Evolutionary conservation across 2,113 vertebrate species (phyloP).

Genomic region (Gnathonemus echidnorhynchus): DNA sequence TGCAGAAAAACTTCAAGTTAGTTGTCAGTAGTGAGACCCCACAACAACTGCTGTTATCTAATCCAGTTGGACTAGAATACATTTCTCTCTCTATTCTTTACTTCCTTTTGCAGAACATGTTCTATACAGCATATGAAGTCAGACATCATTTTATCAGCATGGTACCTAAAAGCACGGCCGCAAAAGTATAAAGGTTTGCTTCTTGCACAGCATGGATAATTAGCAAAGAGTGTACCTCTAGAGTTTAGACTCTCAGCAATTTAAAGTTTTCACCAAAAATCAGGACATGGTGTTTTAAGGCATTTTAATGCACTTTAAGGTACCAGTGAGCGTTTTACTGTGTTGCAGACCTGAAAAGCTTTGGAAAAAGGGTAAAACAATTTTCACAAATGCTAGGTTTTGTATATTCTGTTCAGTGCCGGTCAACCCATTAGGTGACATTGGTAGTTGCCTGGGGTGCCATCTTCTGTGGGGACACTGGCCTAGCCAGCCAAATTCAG

Average conservation of each 20-base stretch:
- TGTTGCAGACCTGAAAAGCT: not conserved
- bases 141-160: not conserved
- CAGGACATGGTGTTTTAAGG: not conserved
- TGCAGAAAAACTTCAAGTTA: not conserved
- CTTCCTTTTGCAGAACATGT: not conserved
- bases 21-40: not conserved
- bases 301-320: not conserved
- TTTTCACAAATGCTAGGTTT: not conserved
- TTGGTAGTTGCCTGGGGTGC: not conserved
- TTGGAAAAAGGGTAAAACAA: not conserved
- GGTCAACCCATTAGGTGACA: not conserved
- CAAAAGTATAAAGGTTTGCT: not conserved
- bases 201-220: not conserved
- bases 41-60: not conserved
- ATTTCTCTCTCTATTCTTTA: not conserved
- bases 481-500: not conserved
- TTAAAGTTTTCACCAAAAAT: not conserved
- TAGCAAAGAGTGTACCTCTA: not conserved
- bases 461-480: not conserved
- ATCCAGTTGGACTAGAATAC: not conserved
- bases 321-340: not conserved
- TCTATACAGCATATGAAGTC: not conserved
- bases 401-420: not conserved
- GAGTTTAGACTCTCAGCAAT: not conserved
- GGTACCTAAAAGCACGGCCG: not conserved